Percentiles rank a stretch among this genome's conserved stretches.
Conservation (phyloP, 2,113 vertebrate genomes). For the Stegostoma tigrinum region DNA sequence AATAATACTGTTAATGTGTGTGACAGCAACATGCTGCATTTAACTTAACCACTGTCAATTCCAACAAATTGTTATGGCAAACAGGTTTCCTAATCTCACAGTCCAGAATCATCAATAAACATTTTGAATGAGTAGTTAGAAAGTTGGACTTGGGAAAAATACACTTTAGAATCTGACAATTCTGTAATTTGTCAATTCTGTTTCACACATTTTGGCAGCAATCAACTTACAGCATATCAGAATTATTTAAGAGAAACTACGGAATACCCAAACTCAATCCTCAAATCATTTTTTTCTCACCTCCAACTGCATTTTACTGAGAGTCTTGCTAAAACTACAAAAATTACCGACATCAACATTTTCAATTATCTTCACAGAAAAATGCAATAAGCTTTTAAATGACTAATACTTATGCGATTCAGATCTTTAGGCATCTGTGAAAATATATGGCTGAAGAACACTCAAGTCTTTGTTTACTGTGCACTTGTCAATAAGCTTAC, state of each 20-base stretch:
- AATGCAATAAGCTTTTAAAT: not conserved
- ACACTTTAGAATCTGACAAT: not conserved
- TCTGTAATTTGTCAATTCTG: not conserved
- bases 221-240: not conserved
- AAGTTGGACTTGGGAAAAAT: not conserved
- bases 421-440: not conserved
- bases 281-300: not conserved
- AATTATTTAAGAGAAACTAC: not conserved
- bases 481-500: not conserved
- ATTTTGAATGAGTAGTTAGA: not conserved
- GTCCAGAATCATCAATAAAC: not conserved
- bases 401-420: not conserved
- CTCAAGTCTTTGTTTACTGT: slow-evolving; percentile 1
- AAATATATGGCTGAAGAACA: not conserved
- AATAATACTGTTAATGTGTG: too few species aligned
- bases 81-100: not conserved
- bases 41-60: not conserved
- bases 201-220: not conserved
- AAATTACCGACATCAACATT: not conserved
- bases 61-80: not conserved
- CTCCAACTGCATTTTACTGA: not conserved
- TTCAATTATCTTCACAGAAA: not conserved
- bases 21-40: not conserved
- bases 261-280: not conserved
- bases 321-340: not conserved